Percentiles rank a stretch among this genome's conserved stretches.
These are phyloP conservation scores for Trachelus tabidus DNA, from an alignment of 2,888 invertebrate genomes.

Conservation along the genomic window DNA sequence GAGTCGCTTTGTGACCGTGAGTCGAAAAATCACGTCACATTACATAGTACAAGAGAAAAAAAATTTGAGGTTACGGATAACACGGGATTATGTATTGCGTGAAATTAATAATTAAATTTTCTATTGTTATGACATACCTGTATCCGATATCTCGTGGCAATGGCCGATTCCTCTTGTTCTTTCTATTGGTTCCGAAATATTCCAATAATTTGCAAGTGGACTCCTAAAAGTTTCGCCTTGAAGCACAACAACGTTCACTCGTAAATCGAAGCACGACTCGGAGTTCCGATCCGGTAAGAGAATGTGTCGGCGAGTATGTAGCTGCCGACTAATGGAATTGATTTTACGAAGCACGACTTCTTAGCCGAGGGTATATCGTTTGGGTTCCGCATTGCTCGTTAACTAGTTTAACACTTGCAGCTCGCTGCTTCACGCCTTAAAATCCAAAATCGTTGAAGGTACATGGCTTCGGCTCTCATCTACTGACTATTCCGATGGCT, in stretches of 20 bases:
- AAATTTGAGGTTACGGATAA: background rate
- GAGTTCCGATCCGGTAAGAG: background rate
- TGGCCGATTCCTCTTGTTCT: background rate
- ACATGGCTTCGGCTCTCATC: background rate
- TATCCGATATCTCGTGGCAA: background rate
- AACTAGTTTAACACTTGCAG: background rate
- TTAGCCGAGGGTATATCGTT: background rate
- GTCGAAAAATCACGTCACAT: too few species aligned
- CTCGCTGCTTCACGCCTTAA: background rate
- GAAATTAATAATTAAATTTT: background rate
- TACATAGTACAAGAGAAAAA: background rate
- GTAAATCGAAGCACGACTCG: background rate
- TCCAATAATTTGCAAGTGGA: background rate
- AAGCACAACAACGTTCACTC: background rate
- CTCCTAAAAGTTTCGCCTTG: background rate
- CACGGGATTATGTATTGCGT: background rate
- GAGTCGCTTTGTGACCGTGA: too few species aligned
- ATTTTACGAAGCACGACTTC: background rate
- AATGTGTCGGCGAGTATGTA: background rate
- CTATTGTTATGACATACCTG: background rate
- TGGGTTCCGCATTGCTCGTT: background rate
- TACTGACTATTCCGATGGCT: background rate
- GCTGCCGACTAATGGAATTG: background rate
- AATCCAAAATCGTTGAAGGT: background rate
- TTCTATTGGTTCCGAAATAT: background rate